phyloP scores from a whole-genome alignment of 1,140 invertebrate species.

The Drosophila bifasciata region DNA sequence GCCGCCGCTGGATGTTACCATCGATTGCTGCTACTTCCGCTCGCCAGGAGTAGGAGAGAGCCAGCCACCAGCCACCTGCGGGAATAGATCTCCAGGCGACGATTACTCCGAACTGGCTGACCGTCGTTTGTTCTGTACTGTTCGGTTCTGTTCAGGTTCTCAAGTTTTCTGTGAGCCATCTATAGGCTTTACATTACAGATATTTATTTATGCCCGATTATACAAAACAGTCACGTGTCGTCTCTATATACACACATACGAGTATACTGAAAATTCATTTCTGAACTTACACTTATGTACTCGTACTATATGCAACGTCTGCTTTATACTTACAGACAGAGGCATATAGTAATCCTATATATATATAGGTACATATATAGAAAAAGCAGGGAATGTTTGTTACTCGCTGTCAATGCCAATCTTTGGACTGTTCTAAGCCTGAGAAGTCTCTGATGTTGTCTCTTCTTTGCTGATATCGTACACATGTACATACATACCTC shows the following conservation, averaged over 20 bases:
- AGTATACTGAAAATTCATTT: slow-evolving; percentile 18
- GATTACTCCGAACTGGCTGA: slow-evolving; percentile 25
- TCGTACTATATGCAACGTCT: background rate
- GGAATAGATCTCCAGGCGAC: slow-evolving; percentile 21
- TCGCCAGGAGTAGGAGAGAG: slow-evolving; percentile 3
- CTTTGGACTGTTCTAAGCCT: background rate
- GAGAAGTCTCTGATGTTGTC: slow-evolving; percentile 5
- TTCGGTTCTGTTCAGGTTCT: background rate
- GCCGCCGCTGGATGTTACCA: background rate
- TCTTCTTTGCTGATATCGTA: slow-evolving; percentile 14
- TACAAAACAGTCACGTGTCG: slow-evolving; percentile 75
- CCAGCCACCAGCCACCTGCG: slow-evolving; percentile 4
- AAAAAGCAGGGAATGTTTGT: slow-evolving; percentile 39
- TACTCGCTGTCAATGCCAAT: slow-evolving; percentile 24
- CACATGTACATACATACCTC: background rate
- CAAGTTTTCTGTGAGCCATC: slow-evolving; percentile 28
- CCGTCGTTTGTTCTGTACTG: slow-evolving; percentile 4
- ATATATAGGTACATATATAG: slow-evolving; percentile 19
- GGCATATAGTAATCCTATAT: slow-evolving; percentile 6
- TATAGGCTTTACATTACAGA: slow-evolving; percentile 63
- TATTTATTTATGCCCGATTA: slow-evolving; percentile 77
- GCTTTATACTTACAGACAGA: slow-evolving; percentile 13
- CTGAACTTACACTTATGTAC: slow-evolving; percentile 50
- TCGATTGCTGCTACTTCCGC: slow-evolving; percentile 36
- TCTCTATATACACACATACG: slow-evolving; percentile 44